phyloP scores from a whole-genome alignment of 2,113 vertebrate species.

The Seriola dumerili region DNA sequence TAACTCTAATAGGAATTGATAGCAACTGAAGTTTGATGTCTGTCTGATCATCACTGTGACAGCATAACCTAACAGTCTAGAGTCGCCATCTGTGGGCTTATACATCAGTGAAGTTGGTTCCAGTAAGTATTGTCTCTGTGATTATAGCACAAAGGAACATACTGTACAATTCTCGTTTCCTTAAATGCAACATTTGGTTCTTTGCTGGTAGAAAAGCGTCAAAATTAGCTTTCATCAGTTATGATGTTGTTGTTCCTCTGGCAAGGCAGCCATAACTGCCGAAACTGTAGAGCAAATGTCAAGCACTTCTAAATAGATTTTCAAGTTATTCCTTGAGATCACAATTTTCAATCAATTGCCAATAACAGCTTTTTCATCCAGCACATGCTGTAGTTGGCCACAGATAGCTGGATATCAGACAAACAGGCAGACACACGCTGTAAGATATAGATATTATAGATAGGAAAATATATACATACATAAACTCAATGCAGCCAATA shows the following conservation, averaged over 20 bases:
- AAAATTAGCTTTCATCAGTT: constrained; percentile 72
- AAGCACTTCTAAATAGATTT: background rate
- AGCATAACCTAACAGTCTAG: background rate
- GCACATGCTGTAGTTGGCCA: background rate
- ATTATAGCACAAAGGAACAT: background rate
- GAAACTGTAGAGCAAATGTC: background rate
- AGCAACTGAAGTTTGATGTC: background rate
- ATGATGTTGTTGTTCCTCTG: background rate
- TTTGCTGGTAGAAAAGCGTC: background rate
- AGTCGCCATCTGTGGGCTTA: background rate
- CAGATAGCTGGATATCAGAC: background rate
- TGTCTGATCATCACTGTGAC: constrained; percentile 13
- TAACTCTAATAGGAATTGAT: background rate
- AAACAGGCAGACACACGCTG: background rate
- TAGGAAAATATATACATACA: background rate
- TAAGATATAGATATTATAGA: background rate
- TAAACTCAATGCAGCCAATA: background rate
- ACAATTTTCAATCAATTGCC: background rate
- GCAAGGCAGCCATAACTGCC: background rate
- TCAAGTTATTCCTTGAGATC: background rate
- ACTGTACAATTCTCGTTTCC: background rate
- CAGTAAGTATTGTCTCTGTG: background rate
- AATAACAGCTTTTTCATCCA: background rate
- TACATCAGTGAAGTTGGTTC: background rate
- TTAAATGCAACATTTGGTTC: background rate